Evolutionary conservation across 1,140 invertebrate genomes (phyloP).

Genomic region (Sarcophaga peregrina): DNA sequence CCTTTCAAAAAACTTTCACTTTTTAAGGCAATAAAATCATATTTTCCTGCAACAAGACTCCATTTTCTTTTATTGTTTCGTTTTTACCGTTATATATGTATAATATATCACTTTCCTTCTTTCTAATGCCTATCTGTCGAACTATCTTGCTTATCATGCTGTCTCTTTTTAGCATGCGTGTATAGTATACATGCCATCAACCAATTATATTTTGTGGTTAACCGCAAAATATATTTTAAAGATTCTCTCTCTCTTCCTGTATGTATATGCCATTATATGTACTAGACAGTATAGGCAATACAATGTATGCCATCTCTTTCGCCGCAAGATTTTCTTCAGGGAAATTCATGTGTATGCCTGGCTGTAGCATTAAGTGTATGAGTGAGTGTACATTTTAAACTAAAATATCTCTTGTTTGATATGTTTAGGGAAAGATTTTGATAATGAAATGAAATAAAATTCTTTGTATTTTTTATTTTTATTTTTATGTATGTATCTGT

Average conservation of each 20-base stretch:
- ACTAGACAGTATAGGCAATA: background rate
- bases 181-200: conserved; percentile 49
- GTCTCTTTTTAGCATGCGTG: conserved; percentile 45
- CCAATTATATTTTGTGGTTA: conserved; percentile 68
- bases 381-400: background rate
- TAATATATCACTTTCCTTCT: too few species aligned
- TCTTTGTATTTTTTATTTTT: background rate
- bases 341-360: conserved; percentile 5
- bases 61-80: background rate
- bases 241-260: conserved; percentile 48
- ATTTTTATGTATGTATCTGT: conserved; percentile 23
- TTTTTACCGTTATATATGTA: background rate
- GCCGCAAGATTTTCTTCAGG: conserved; percentile 4
- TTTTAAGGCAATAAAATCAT: background rate
- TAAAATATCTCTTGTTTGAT: background rate
- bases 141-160: background rate
- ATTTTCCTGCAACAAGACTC: background rate
- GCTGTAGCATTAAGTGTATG: background rate
- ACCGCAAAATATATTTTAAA: conserved; percentile 67
- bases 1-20: too few species aligned
- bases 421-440: too few species aligned
- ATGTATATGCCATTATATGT: background rate
- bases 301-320: background rate
- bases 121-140: background rate
- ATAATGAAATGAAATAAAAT: too few species aligned